These are phyloP conservation scores for Mythimna albipuncta DNA, from an alignment of 2,888 invertebrate genomes.

Conservation along the genomic window DNA sequence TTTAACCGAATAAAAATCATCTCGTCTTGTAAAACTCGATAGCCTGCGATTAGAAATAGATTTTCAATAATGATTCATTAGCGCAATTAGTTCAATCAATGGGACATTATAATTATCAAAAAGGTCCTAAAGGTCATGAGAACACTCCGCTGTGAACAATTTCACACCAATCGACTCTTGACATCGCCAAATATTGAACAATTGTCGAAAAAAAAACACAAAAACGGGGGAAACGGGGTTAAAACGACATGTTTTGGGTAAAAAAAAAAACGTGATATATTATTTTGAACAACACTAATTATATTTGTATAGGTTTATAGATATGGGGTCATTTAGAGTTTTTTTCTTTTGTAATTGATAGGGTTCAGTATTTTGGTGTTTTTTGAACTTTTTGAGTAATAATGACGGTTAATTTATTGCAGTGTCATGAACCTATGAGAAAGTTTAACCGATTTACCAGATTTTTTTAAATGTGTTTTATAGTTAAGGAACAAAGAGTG, in stretches of 20 bases:
- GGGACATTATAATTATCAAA: conserved; percentile 43
- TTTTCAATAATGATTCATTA: conserved; percentile 50
- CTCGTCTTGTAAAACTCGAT: conserved; percentile 2
- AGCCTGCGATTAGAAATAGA: neutral
- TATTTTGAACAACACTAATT: conserved; percentile 86
- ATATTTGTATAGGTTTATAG: conserved; percentile 86
- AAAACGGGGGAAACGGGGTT: conserved; percentile 82
- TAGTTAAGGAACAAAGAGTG: too few relatives aligned
- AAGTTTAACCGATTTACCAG: conserved; percentile 69
- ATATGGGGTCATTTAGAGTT: conserved; percentile 74
- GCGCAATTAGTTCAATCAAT: conserved; percentile 43
- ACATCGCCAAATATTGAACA: conserved; percentile 81
- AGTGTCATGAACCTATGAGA: conserved; percentile 70
- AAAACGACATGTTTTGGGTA: conserved; percentile 89
- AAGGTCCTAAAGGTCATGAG: conserved; percentile 78
- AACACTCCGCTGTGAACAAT: conserved; percentile 75
- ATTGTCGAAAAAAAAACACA: conserved; percentile 82
- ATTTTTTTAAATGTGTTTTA: neutral
- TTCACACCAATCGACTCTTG: conserved; percentile 84
- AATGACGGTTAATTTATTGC: conserved; percentile 74
- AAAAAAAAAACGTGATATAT: conserved; percentile 79
- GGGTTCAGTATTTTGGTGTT: conserved; percentile 77
- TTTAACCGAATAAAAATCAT: conserved; percentile 7
- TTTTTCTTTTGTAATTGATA: conserved; percentile 74
- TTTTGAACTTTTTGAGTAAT: conserved; percentile 70